phyloP scores from a whole-genome alignment of 2,797 vertebrate genomes.

The Mus minutoides region DNA sequence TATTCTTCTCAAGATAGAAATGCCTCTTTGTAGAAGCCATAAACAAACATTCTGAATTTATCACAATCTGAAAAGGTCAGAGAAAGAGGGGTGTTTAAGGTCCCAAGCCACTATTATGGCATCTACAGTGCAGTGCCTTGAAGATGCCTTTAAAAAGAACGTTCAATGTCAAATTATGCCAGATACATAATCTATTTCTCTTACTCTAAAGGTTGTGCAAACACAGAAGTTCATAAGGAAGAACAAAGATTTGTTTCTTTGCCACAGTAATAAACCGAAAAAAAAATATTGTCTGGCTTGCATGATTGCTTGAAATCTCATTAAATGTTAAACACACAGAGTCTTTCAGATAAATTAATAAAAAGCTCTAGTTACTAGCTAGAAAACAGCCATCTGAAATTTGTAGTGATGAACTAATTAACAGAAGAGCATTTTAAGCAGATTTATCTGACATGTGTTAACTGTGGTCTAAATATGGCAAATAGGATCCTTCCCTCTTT shows the following conservation, averaged over 20 bases:
- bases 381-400: constrained; percentile 81
- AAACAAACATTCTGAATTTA: constrained; percentile 55
- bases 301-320: constrained; percentile 81
- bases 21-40: constrained; percentile 46
- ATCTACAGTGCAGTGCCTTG: not conserved
- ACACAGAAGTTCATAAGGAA: constrained; percentile 72
- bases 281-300: constrained; percentile 78
- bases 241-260: constrained; percentile 77
- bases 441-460: constrained; percentile 72
- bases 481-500: not conserved
- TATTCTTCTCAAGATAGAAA: constrained; percentile 56
- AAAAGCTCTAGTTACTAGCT: constrained; percentile 77
- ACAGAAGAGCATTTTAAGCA: constrained; percentile 82
- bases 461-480: constrained; percentile 65
- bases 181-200: constrained; percentile 36
- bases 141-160: constrained; percentile 4
- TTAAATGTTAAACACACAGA: constrained; percentile 83
- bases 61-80: constrained; percentile 67
- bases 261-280: constrained; percentile 80
- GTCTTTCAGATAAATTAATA: constrained; percentile 84
- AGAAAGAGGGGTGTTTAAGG: constrained; percentile 63
- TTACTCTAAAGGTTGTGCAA: constrained; percentile 72
- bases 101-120: not conserved
- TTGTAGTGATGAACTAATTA: constrained; percentile 84
- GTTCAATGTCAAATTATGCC: not conserved